Evolutionary conservation across 2,113 vertebrate genomes (phyloP).

Genomic region (Phylloscopus trochilus): DNA sequence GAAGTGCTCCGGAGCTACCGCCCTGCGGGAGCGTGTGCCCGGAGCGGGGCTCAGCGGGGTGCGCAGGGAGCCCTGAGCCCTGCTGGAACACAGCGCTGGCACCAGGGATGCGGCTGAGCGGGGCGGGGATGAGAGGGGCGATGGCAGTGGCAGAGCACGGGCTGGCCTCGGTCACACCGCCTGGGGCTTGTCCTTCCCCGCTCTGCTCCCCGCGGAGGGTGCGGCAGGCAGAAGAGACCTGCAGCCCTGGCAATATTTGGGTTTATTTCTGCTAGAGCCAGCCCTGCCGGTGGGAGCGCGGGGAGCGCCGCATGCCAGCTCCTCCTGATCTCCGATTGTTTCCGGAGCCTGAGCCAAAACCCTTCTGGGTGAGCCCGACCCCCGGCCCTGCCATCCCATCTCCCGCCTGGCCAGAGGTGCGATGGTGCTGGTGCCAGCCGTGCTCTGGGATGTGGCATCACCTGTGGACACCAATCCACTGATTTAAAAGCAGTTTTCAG

Average conservation of each 20-base stretch:
- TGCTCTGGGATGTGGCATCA: background rate
- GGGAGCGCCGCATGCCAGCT: accelerated
- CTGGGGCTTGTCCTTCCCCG: background rate
- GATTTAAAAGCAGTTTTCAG: background rate
- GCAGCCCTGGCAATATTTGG: background rate
- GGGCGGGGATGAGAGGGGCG: background rate
- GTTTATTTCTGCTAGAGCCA: background rate
- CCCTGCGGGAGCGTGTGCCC: accelerated
- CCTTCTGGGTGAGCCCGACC: background rate
- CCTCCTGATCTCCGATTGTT: background rate
- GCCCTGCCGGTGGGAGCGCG: background rate
- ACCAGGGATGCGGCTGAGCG: background rate
- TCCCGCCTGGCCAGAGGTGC: accelerated
- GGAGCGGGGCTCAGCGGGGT: too few relatives aligned
- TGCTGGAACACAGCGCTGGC: accelerated
- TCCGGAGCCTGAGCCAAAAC: background rate
- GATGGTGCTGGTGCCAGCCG: background rate
- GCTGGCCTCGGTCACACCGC: accelerated
- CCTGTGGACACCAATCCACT: background rate
- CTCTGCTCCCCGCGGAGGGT: background rate
- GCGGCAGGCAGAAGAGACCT: background rate
- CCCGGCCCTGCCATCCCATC: background rate
- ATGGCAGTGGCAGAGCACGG: background rate
- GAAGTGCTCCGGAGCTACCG: background rate
- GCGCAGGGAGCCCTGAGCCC: background rate